phyloP scores from a whole-genome alignment of 1,140 invertebrate species.

The Orius insidiosus region DNA sequence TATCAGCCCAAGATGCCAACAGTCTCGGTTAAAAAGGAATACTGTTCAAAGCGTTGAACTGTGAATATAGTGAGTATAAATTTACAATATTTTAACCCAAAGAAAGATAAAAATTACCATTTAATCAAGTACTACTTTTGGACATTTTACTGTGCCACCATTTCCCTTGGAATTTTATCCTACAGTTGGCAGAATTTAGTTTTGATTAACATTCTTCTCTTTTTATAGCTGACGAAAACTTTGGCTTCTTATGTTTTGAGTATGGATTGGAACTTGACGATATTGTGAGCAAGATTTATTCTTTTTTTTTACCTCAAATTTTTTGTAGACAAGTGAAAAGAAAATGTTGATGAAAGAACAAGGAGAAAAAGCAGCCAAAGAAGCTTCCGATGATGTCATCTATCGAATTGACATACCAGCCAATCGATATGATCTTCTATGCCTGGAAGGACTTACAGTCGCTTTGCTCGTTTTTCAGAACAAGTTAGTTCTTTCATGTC shows the following conservation, averaged over 20 bases:
- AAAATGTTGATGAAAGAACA: slow-evolving; percentile 80
- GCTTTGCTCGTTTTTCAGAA: slow-evolving; percentile 77
- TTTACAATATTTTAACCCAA: not conserved
- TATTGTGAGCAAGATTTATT: slow-evolving; percentile 50
- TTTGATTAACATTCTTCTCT: slow-evolving; percentile 16
- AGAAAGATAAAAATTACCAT: no score
- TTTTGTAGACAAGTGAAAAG: slow-evolving; percentile 67
- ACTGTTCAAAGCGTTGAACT: slow-evolving; percentile 60
- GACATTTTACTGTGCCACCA: no score
- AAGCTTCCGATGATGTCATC: slow-evolving; percentile 59
- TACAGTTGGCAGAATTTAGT: no score
- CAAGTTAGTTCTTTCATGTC: slow-evolving; percentile 51
- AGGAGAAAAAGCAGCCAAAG: slow-evolving; percentile 42
- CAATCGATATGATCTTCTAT: slow-evolving; percentile 93
- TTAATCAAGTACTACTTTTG: no score
- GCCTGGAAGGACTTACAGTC: slow-evolving; percentile 77
- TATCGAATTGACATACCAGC: slow-evolving; percentile 97
- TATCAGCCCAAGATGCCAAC: slow-evolving; percentile 60
- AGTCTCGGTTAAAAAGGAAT: slow-evolving; percentile 70
- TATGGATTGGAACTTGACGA: slow-evolving; percentile 97
- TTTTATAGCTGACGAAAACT: slow-evolving; percentile 81
- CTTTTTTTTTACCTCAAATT: not conserved
- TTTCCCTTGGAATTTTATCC: no score
- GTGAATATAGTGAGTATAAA: slow-evolving; percentile 57
- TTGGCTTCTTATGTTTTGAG: slow-evolving; percentile 88